Percentiles rank a stretch among this genome's conserved stretches.
Conservation (phyloP, 2,113 vertebrate species). For the Neopipo cinnamomea region DNA sequence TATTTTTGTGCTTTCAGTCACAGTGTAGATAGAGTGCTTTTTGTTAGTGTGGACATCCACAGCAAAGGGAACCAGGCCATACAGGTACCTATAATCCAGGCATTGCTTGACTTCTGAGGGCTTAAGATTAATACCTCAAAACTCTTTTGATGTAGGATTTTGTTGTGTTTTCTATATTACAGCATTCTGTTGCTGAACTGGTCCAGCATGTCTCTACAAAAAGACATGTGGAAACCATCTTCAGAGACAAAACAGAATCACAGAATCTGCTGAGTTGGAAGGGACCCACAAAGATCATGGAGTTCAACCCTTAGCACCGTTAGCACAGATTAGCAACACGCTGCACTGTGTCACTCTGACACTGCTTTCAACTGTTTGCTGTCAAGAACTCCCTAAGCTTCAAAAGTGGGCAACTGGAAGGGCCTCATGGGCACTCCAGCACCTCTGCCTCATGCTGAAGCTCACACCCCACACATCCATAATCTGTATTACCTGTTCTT, state of each 20-base stretch:
- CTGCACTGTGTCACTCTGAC: not conserved
- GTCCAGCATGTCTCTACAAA: not conserved
- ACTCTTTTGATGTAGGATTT: not conserved
- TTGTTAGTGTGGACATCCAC: not conserved
- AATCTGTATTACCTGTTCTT: not conserved
- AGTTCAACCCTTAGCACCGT: not conserved
- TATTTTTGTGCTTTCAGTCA: not conserved
- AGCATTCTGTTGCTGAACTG: not conserved
- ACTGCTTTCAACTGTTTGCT: not conserved
- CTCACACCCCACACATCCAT: not conserved
- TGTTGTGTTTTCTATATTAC: not conserved
- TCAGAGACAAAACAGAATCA: too few species aligned
- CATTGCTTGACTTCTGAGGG: not conserved
- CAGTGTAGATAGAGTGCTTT: not conserved
- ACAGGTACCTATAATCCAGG: not conserved
- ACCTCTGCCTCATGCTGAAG: not conserved
- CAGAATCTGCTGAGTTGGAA: not conserved
- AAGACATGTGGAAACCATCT: too few species aligned
- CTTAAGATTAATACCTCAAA: not conserved
- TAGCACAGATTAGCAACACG: not conserved
- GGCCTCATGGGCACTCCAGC: not conserved
- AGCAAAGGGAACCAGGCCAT: not conserved
- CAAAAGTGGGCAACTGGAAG: not conserved
- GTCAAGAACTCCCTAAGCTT: not conserved
- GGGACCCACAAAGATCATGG: not conserved